Percentiles rank a stretch among this genome's conserved stretches.
phyloP scores from a whole-genome alignment of 2,113 vertebrate genomes.

The Notarius quadriscutis region DNA sequence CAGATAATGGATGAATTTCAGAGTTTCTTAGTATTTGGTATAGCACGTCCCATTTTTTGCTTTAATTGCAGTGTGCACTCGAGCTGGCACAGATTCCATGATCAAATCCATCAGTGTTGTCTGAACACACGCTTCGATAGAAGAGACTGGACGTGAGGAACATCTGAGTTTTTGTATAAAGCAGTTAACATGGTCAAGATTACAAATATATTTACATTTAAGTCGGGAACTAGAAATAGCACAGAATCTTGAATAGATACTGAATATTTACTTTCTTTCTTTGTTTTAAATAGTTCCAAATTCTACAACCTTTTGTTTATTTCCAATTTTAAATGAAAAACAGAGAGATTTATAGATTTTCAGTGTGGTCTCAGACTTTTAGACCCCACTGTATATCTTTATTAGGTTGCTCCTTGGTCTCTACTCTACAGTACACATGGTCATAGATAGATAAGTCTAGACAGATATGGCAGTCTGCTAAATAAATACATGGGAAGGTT shows the following conservation, averaged over 20 bases:
- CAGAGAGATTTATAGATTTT: not conserved
- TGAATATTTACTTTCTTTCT: not conserved
- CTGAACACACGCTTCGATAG: not conserved
- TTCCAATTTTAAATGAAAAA: not conserved
- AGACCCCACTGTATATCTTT: not conserved
- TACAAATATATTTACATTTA: not conserved
- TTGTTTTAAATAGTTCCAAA: not conserved
- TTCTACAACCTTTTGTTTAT: not conserved
- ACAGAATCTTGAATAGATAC: not conserved
- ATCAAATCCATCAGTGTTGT: not conserved
- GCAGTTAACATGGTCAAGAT: not conserved
- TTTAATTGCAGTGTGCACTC: not conserved
- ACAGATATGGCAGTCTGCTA: not conserved
- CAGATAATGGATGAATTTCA: not conserved
- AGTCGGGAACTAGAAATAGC: not conserved
- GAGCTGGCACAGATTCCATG: not conserved
- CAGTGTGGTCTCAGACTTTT: not conserved
- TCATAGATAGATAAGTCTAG: not conserved
- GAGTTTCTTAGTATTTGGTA: not conserved
- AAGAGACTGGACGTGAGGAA: not conserved
- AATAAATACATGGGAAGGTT: conserved; percentile 5
- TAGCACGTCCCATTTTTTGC: not conserved
- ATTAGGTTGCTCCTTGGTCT: not conserved
- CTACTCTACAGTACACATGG: not conserved
- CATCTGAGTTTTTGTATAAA: not conserved